A percentile compares a stretch with the other conserved stretches of the same genome.
These are phyloP conservation scores for Hassar affinis DNA, from an alignment of 2,113 vertebrate genomes.

Conservation along the genomic window DNA sequence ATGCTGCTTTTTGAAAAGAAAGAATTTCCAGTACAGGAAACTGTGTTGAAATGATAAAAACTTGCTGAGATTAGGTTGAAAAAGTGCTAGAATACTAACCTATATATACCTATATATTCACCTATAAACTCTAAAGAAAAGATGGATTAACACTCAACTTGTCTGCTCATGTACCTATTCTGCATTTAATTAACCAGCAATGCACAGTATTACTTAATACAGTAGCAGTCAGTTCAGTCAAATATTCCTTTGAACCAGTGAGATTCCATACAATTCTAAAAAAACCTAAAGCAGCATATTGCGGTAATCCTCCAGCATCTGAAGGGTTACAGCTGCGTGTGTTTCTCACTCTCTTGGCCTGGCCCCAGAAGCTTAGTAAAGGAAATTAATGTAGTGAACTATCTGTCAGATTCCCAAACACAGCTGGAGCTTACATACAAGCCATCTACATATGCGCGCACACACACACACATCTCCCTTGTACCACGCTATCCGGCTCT, in stretches of 20 bases:
- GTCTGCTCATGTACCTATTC: not conserved
- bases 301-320: slow-evolving; percentile 47
- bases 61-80: not conserved
- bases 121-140: not conserved
- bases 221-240: not conserved
- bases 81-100: not conserved
- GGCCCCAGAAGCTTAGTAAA: slow-evolving; percentile 78
- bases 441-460: slow-evolving; percentile 32
- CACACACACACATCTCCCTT: slow-evolving; percentile 29
- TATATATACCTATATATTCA: not conserved
- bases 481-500: slow-evolving; percentile 20
- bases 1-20: not conserved
- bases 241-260: not conserved
- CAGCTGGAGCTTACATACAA: slow-evolving; percentile 79
- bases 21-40: not conserved
- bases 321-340: slow-evolving; percentile 73
- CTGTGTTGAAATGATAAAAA: not conserved
- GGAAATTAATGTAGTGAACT: slow-evolving; percentile 79
- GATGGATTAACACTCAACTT: not conserved
- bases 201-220: not conserved
- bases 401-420: slow-evolving; percentile 81
- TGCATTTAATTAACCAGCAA: not conserved
- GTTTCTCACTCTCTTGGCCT: slow-evolving; percentile 69
- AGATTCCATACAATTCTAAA: not conserved
- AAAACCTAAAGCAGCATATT: not conserved